Conservation (phyloP, 2,797 vertebrate species). For the Tamandua tetradactyla region DNA sequence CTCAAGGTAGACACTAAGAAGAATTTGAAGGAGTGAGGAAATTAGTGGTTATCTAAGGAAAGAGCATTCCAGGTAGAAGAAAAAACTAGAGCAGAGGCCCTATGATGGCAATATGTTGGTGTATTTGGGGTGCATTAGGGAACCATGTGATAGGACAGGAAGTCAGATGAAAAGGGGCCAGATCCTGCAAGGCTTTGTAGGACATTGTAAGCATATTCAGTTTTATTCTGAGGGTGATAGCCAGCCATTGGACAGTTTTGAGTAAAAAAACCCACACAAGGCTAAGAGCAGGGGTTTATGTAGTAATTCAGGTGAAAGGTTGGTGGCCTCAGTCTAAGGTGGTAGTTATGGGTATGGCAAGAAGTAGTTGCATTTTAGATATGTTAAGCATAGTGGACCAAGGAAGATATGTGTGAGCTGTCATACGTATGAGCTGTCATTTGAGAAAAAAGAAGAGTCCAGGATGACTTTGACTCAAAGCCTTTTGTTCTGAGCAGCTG, state of each 20-base stretch:
- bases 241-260: neutral
- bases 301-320: neutral
- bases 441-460: neutral
- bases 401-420: conserved; percentile 30
- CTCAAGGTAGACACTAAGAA: neutral
- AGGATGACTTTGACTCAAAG: neutral
- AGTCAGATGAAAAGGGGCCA: no score
- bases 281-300: no score
- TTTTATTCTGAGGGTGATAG: conserved; percentile 15
- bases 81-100: neutral
- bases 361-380: neutral
- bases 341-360: neutral
- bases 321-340: neutral
- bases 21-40: neutral
- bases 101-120: neutral
- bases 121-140: neutral
- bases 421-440: neutral
- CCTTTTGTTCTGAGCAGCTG: neutral
- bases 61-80: neutral
- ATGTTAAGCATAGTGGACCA: neutral
- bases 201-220: neutral
- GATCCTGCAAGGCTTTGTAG: neutral
- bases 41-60: neutral
- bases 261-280: neutral
- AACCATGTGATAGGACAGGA: neutral